Conservation (phyloP, 2,113 vertebrate genomes). For the Odontesthes bonariensis region DNA sequence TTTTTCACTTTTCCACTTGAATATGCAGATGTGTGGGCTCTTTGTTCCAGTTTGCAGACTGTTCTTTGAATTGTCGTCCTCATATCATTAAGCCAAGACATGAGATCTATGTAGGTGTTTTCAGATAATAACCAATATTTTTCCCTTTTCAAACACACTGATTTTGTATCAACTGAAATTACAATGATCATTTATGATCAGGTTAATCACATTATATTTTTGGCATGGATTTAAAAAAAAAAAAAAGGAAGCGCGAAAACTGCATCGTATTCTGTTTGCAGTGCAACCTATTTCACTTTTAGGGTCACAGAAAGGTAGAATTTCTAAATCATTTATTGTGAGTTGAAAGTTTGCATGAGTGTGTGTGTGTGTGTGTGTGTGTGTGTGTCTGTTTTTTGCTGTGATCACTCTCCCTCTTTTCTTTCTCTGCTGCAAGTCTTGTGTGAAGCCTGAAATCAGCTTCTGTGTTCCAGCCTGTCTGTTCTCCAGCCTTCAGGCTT, state of each 20-base stretch:
- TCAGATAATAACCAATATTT: background rate
- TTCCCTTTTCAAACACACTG: background rate
- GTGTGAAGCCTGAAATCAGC: slow-evolving; percentile 34
- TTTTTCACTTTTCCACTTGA: slow-evolving; percentile 20
- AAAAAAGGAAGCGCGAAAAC: background rate
- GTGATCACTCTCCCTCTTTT: background rate
- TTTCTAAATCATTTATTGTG: slow-evolving; percentile 4
- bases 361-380: slow-evolving; percentile 7
- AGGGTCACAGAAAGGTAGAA: slow-evolving; percentile 18
- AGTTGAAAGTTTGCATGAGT: slow-evolving; percentile 27
- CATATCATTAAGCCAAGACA: background rate
- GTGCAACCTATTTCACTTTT: slow-evolving; percentile 30
- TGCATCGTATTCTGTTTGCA: slow-evolving; percentile 6
- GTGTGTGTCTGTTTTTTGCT: slow-evolving; percentile 24
- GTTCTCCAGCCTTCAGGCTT: slow-evolving; percentile 44
- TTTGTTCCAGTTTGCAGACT: slow-evolving; percentile 3
- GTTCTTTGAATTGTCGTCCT: slow-evolving; percentile 25
- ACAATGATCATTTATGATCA: slow-evolving; percentile 3
- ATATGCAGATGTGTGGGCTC: slow-evolving; percentile 1
- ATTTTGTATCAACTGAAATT: background rate
- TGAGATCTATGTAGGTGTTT: background rate
- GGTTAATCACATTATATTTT: background rate
- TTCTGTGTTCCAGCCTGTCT: slow-evolving; percentile 29
- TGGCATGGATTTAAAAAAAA: background rate
- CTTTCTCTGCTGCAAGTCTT: slow-evolving; percentile 6